phyloP scores from a whole-genome alignment of 2,888 invertebrate genomes.

The Eledona agricola region DNA sequence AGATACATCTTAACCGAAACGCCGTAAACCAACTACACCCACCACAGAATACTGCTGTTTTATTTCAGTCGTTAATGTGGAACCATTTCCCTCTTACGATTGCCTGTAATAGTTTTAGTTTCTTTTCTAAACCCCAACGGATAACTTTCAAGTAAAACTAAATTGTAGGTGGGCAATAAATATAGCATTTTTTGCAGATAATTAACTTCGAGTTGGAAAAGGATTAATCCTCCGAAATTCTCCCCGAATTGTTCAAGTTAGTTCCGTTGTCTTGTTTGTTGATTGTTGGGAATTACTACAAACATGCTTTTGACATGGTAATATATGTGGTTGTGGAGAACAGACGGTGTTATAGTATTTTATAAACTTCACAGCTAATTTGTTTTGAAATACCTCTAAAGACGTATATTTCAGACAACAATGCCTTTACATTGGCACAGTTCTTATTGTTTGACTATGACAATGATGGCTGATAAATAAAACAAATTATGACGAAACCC shows the following conservation, averaged over 20 bases:
- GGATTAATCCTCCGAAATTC: constrained; percentile 21
- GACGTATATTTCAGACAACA: constrained; percentile 26
- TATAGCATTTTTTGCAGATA: constrained; percentile 12
- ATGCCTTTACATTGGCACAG: constrained; percentile 24
- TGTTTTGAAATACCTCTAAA: constrained; percentile 25
- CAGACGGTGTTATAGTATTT: constrained; percentile 39
- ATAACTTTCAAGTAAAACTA: background rate
- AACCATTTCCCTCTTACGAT: constrained; percentile 26
- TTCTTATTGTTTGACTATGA: constrained; percentile 16
- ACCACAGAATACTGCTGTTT: too few species aligned
- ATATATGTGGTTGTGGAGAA: constrained; percentile 40
- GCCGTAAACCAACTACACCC: too few species aligned
- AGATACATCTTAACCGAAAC: too few species aligned
- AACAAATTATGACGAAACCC: constrained; percentile 23
- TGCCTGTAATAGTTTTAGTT: constrained; percentile 27
- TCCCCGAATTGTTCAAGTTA: constrained; percentile 34
- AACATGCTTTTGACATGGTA: constrained; percentile 46
- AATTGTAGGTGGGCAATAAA: background rate
- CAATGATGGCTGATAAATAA: constrained; percentile 16
- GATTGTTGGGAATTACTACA: constrained; percentile 45
- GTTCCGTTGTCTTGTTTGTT: constrained; percentile 41
- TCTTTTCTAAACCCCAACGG: constrained; percentile 1
- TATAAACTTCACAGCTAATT: constrained; percentile 37
- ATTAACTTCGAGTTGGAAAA: constrained; percentile 24
- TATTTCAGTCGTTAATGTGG: constrained; percentile 26